Evolutionary conservation across 2,888 invertebrate species (phyloP), one percentile per base, ranked within the genome.

Genomic region (Watsonalla binaria): DNA sequence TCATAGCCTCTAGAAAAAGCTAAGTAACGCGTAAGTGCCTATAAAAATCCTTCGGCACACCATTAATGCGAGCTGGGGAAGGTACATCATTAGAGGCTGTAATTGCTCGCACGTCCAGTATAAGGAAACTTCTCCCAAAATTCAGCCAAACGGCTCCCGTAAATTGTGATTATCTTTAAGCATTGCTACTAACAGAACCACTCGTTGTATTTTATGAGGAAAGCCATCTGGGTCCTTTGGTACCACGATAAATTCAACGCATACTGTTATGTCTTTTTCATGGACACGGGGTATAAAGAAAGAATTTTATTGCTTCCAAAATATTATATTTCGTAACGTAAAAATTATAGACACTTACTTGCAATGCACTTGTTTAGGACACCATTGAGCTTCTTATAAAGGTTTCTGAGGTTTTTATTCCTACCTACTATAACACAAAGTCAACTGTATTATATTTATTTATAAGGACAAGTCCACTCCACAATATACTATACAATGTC

Each of bases 101-200:
- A 86, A 88, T 86, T 86, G 81, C 81, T 78, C 70, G 63, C 80
- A 79, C 80, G 81, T 79, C 74, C 66, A 67, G 58, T 72, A 72
- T 76, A 78, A 76, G 78, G 73, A 81, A 82, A 82, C 75, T 79
- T 78, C 82, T 81, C 72, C 74, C 74, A 72, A 76, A 86, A 80
- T 76, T 79, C 72, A 64, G 65, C 66, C 69, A 75, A 80, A 81
- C 78, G 83, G 78, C 77, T 73, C 74, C 80, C 79, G 89, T 90
- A 90, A 90, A 90, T 90, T 86, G 84, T 87, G 87, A 90, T 90
- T 90, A 90, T 86, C 86, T 88, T 85, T 85, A 84, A 90, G 88
- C 86, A 86, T 76, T 77, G 82, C 75, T 82, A 83, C 80, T 78
- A 82, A 79, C 82, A 83, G 82, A 81, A 80, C 84, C 85, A 85